Evolutionary conservation across 1,140 invertebrate genomes (phyloP).

Genomic region (Bombyx mori): ASM3026992v2 NC_085116.1:14970001-14970500

Average conservation of each 20-base stretch:
- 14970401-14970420: background rate
- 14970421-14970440: background rate
- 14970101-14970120: too few species aligned
- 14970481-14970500: background rate
- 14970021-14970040: too few species aligned
- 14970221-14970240: conserved; percentile 25
- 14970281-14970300: conserved; percentile 15
- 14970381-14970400: background rate
- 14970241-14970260: conserved; percentile 24
- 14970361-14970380: background rate
- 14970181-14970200: conserved; percentile 36
- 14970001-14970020: too few species aligned
- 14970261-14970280: conserved; percentile 11
- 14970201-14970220: conserved; percentile 59
- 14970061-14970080: too few species aligned
- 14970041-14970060: too few species aligned
- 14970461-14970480: background rate
- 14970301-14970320: background rate
- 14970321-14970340: background rate
- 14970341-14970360: background rate
- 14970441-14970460: background rate
- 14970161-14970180: too few species aligned
- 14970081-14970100: too few species aligned
- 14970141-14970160: too few species aligned
- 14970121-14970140: too few species aligned